Evolutionary conservation across 2,113 vertebrate genomes (phyloP).

Genomic region (Marcusenius ussheri): DNA sequence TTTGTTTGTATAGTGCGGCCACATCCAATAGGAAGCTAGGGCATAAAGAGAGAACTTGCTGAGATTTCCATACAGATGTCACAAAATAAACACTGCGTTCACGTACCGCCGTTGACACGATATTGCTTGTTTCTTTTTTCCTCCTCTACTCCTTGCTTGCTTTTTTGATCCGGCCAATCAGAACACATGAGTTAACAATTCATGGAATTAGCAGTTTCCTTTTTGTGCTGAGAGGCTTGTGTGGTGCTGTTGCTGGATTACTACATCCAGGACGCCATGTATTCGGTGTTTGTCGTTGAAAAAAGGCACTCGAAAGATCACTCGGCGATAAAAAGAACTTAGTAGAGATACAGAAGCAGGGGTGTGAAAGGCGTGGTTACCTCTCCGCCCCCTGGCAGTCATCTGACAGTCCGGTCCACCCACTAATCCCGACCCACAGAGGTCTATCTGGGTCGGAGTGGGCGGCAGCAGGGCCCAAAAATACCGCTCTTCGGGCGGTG

Average conservation of each 20-base stretch:
- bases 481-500: conserved; percentile 12
- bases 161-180: not conserved
- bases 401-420: not conserved
- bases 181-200: not conserved
- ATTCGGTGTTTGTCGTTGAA: not conserved
- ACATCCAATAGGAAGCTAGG: conserved; percentile 3
- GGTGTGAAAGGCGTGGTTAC: not conserved
- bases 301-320: not conserved
- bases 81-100: not conserved
- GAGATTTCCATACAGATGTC: not conserved
- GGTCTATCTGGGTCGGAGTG: not conserved
- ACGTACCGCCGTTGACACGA: not conserved
- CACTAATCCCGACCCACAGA: conserved; percentile 2
- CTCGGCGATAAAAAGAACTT: not conserved
- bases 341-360: not conserved
- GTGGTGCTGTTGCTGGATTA: not conserved
- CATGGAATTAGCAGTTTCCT: not conserved
- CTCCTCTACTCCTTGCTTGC: not conserved
- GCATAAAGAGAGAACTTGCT: not conserved
- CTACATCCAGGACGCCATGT: not conserved
- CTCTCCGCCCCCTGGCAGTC: not conserved
- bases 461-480: conserved; percentile 10
- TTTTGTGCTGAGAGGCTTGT: not conserved
- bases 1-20: conserved; percentile 25
- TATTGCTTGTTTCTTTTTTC: not conserved